Evolutionary conservation across 1,140 invertebrate species (phyloP).

Genomic region (Gyrodactylus bullatarudis): DNA sequence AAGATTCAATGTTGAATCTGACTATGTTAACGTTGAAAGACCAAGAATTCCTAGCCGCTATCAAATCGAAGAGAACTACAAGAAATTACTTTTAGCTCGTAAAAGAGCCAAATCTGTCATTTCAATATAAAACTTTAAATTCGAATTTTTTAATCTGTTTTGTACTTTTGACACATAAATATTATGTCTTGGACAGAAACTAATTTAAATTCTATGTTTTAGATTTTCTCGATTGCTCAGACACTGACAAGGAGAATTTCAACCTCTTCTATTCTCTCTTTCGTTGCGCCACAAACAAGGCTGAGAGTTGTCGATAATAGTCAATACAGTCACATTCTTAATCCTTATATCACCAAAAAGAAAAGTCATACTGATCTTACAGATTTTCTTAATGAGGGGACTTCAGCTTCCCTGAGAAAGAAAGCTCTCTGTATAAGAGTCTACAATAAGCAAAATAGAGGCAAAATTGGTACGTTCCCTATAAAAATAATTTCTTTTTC

Average conservation of each 20-base stretch:
- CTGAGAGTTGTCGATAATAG: slow-evolving; percentile 3
- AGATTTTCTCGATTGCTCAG: not conserved
- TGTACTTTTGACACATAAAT: no score
- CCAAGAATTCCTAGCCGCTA: not conserved
- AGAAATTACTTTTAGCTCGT: not conserved
- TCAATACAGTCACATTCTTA: not conserved
- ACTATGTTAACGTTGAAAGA: not conserved
- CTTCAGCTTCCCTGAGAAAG: not conserved
- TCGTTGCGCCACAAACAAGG: not conserved
- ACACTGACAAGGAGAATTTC: not conserved
- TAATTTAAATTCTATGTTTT: not conserved
- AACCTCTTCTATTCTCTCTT: not conserved
- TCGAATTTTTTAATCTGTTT: not conserved
- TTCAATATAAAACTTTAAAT: not conserved
- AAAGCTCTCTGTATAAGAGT: not conserved
- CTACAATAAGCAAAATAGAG: slow-evolving; percentile 3
- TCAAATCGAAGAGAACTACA: not conserved
- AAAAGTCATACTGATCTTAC: not conserved
- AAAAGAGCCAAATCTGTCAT: not conserved
- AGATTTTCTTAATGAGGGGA: not conserved
- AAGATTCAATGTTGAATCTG: not conserved
- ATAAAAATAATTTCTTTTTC: no score
- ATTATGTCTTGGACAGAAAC: no score
- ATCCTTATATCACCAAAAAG: not conserved
- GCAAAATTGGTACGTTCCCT: not conserved